Base-by-base conservation (phyloP, 2,888 invertebrate species). In the Empis livida region DNA sequence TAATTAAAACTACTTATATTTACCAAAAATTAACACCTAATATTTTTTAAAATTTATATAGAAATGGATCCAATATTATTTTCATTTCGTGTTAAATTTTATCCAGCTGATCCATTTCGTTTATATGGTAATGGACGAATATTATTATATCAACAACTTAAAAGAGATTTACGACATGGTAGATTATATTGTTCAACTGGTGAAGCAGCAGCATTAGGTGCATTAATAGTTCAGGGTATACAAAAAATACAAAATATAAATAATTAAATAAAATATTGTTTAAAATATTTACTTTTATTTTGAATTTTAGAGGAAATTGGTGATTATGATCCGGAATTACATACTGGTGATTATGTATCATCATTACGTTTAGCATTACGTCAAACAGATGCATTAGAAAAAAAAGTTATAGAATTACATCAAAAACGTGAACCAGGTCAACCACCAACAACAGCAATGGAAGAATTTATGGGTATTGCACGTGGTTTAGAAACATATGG, bases 11-110 rank as follows among this genome's bases (percentile, higher is more conserved):
- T 43, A 8, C 14, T 16, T 23, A 30, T 43, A 39, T 13, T 5
- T 14, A 20, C 14, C 15, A 41, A 41, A 14, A 23, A 45, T 6
- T 14, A 35, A 32, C n/a, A n/a, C n/a, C n/a, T n/a, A 3, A 41
- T 2, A 30, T 37, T 46, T 51, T 9, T 31, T 47, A 2, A 40
- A n/a, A n/a, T 20, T 44, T 4, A 46, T 74, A 11, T 74, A 91
- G 94, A 93, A 71, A 80, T 93, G 61, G 85, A 89, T 59, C 90
- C 92, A 51, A 85, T 92, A 61, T 72, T 94, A 51, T 89, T 97
- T 67, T 94, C 93, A 71, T 92, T 97, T 70, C 87, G 96, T 53
- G 91, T 96, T 54, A 96, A 96, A 74, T 97, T 93, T 71, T 97
- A 97, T 69, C 96, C 97, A 14, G 89, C 90, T 48, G 93, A 96